Evolutionary conservation across 2,888 invertebrate genomes (phyloP), one percentile per base, ranked within the genome.

Genomic region (Megastigmus dorsalis): DNA sequence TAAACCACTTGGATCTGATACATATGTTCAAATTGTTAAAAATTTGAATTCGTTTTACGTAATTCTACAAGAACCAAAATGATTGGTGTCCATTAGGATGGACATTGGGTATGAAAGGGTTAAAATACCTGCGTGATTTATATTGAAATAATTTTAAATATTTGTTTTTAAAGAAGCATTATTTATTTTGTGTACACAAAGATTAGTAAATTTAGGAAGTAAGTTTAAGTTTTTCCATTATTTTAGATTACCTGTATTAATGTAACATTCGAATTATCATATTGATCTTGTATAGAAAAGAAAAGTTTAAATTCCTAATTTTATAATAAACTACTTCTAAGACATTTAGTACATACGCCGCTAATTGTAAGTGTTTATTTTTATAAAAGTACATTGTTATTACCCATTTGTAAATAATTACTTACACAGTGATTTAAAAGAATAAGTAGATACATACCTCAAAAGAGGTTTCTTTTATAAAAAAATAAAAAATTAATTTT

Each of bases 211-310:
- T 55, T 23, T 57, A 67, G 6, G 26, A 45, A 67, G 10, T 36
- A 55, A 30, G 9, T n/a, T 67, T 57, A 26, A 57, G 45, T 67
- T 20, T 67, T 68, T 57, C 43, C 59, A 57, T 68, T 50, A n/a
- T 59, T 6, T 20, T 50, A 30, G 30, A 50, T 50, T 48, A 5
- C 59, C 5, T 68, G 59, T 68, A 68, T 68, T 68, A 68, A 59
- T 59, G 36, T 59, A 50, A 38, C 48, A 68, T 59, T 59, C 38
- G 28, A 59, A 50, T 50, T 50, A 59, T 7, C 23, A 33, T 15
- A 23, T 57, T 20, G 23, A 55, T 59, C 13, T 59, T 57, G 15
- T 38, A 55, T 28, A 50, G 9, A 6, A 45, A 55, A 23, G 23
- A 28, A 18, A 43, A 20, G 3, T n/a, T n/a, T 36, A 3, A 52